Evolutionary conservation across 2,888 invertebrate genomes (phyloP).

Genomic region (Desoria tigrina): DNA sequence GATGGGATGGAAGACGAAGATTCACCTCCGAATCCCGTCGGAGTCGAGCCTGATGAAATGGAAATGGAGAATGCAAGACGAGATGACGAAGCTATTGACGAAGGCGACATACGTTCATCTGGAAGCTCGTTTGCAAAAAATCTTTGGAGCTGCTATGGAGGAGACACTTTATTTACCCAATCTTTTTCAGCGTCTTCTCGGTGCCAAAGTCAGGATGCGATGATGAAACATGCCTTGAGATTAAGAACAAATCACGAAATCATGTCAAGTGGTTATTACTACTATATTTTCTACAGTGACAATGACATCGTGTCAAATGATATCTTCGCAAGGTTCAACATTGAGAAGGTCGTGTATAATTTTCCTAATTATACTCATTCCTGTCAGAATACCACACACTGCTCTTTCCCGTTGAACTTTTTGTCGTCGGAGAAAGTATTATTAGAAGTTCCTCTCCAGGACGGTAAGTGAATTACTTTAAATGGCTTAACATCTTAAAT

Average conservation of each 20-base stretch:
- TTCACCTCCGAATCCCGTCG: constrained; percentile 44
- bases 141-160: constrained; percentile 73
- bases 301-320: constrained; percentile 77
- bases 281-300: constrained; percentile 85
- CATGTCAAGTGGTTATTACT: constrained; percentile 76
- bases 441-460: constrained; percentile 78
- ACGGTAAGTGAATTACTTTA: too few species aligned
- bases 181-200: constrained; percentile 69
- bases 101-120: constrained; percentile 58
- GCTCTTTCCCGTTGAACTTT: constrained; percentile 71
- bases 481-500: too few species aligned
- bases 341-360: constrained; percentile 79
- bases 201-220: constrained; percentile 70
- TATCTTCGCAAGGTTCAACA: constrained; percentile 80
- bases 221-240: constrained; percentile 67
- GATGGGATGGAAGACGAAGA: constrained; percentile 37
- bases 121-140: constrained; percentile 82
- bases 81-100: constrained; percentile 49
- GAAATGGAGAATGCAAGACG: constrained; percentile 26
- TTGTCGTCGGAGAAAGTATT: constrained; percentile 77
- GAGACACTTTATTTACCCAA: constrained; percentile 71
- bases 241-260: constrained; percentile 73
- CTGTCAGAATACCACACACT: constrained; percentile 76
- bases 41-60: constrained; percentile 38
- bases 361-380: constrained; percentile 70